Percentiles rank a stretch among this genome's conserved stretches.
Conservation (phyloP, 1,140 invertebrate genomes). For the Drosophila arawakana region DNA sequence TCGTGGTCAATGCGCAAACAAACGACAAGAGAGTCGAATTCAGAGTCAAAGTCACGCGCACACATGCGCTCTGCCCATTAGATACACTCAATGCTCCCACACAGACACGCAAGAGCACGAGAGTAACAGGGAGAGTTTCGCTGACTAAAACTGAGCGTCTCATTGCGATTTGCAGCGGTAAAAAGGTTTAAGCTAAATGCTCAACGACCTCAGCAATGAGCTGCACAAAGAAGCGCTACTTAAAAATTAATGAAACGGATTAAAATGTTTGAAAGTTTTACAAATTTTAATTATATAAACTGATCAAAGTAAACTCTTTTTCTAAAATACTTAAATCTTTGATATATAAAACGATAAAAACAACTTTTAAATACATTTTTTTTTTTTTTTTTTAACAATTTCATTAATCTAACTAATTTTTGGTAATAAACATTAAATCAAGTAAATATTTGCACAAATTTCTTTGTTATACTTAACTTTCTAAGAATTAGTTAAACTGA, state of each 20-base stretch:
- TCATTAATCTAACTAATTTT: too few relatives aligned
- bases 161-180: conserved; percentile 12
- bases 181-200: not conserved
- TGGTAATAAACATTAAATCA: too few relatives aligned
- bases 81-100: conserved; percentile 12
- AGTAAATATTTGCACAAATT: too few relatives aligned
- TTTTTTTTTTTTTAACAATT: too few relatives aligned
- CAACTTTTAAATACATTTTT: too few relatives aligned
- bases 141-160: conserved; percentile 1
- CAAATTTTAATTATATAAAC: not conserved
- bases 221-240: not conserved
- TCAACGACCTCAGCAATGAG: conserved; percentile 13
- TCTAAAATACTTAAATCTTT: too few relatives aligned
- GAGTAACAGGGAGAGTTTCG: not conserved
- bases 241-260: not conserved
- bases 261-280: not conserved
- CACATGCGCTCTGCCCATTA: conserved; percentile 1
- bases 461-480: too few relatives aligned
- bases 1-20: conserved; percentile 28
- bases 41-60: conserved; percentile 27
- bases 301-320: too few relatives aligned
- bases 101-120: not conserved
- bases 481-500: too few relatives aligned
- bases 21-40: conserved; percentile 16
- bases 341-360: too few relatives aligned